Percentiles rank a stretch among this genome's conserved stretches.
phyloP scores from a whole-genome alignment of 2,888 invertebrate genomes.

The Lamproptera curius region DNA sequence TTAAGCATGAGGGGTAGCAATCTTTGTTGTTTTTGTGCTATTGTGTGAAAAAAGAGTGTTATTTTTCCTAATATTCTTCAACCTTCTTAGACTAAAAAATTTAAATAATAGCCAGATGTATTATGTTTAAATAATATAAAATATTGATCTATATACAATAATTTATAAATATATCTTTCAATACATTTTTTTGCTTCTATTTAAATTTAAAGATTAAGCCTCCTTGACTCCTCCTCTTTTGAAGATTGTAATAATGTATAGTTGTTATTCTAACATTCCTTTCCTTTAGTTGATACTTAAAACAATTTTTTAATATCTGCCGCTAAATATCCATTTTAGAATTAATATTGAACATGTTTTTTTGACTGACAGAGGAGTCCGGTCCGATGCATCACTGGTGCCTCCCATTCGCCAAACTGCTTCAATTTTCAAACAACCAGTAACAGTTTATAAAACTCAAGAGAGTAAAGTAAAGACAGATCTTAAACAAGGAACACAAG shows the following conservation, averaged over 20 bases:
- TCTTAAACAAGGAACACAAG: conserved; percentile 93
- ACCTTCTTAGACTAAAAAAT: too few species aligned
- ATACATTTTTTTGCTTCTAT: too few species aligned
- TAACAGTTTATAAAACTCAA: conserved; percentile 95
- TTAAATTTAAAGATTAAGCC: too few species aligned
- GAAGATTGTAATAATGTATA: too few species aligned
- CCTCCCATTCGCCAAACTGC: conserved; percentile 98
- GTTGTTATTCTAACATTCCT: too few species aligned
- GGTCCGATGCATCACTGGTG: conserved; percentile 93
- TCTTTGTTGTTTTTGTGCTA: background rate
- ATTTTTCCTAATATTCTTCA: too few species aligned
- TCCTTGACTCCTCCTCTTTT: too few species aligned
- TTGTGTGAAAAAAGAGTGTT: background rate
- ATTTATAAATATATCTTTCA: too few species aligned
- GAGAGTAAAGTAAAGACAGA: conserved; percentile 94
- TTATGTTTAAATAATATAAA: too few species aligned
- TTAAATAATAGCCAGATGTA: too few species aligned
- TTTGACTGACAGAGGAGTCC: conserved; percentile 78
- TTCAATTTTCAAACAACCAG: conserved; percentile 99
- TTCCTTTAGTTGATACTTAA: too few species aligned
- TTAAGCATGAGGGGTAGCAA: conserved; percentile 12
- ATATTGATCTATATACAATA: too few species aligned
- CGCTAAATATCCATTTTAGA: background rate
- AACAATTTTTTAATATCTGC: background rate
- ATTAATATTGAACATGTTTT: background rate